Conservation (phyloP, 2,888 invertebrate species). For the Caenorhabditis sp. region DNA sequence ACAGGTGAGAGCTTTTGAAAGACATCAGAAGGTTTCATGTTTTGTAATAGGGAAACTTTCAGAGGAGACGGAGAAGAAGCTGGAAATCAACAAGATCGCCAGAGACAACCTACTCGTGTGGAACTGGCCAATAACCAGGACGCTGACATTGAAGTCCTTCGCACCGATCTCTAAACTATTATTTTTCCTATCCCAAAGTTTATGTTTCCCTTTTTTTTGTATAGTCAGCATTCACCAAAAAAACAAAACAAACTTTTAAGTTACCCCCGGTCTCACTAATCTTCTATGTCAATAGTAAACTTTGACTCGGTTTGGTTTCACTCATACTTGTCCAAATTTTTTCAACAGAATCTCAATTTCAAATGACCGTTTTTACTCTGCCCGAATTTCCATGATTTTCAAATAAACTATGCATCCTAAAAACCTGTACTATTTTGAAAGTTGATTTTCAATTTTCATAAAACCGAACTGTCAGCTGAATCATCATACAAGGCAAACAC, state of each 20-base stretch:
- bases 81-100: constrained; percentile 20
- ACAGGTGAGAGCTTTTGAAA: constrained; percentile 20
- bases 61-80: constrained; percentile 52
- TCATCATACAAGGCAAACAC: constrained; percentile 32
- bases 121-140: constrained; percentile 53
- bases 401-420: too few relatives aligned
- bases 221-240: not conserved
- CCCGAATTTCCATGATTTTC: not conserved
- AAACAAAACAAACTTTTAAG: not conserved
- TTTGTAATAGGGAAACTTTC: constrained; percentile 57
- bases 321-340: constrained; percentile 26
- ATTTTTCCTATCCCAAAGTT: not conserved
- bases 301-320: constrained; percentile 29
- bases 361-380: not conserved
- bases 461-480: constrained; percentile 22
- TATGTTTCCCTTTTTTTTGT: not conserved
- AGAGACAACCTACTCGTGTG: constrained; percentile 54
- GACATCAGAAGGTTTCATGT: not conserved
- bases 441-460: not conserved
- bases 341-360: constrained; percentile 6
- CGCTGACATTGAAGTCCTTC: constrained; percentile 57
- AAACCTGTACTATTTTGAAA: not conserved
- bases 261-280: constrained; percentile 26
- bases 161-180: constrained; percentile 49
- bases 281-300: constrained; percentile 39